These are phyloP conservation scores for Trypoxylon attenuatum DNA, from an alignment of 2,888 invertebrate species.

Conservation along the genomic window DNA sequence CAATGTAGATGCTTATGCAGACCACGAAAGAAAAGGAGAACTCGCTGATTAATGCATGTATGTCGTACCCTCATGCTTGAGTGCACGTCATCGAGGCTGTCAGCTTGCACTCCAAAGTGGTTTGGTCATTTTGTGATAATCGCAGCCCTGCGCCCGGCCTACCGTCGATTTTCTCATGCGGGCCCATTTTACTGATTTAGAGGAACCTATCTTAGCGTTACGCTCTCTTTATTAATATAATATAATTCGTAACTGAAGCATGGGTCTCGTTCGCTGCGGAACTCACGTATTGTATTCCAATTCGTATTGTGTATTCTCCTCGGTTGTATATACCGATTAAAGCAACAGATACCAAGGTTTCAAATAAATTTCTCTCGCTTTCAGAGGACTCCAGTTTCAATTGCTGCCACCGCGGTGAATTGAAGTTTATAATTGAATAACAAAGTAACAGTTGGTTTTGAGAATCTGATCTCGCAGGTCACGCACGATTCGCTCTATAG, in stretches of 20 bases:
- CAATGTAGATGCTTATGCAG: conserved; percentile 46
- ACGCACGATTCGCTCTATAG: too few species aligned
- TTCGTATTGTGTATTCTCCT: conserved; percentile 11
- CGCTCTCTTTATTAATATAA: conserved; percentile 41
- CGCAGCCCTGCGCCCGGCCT: conserved; percentile 10
- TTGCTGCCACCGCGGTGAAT: too few species aligned
- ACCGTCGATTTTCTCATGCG: conserved; percentile 54
- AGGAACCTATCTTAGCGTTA: conserved; percentile 4
- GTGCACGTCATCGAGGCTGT: conserved; percentile 4
- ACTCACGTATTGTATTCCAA: conserved; percentile 21
- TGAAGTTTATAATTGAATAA: too few species aligned
- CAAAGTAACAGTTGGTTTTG: too few species aligned
- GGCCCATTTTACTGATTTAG: conserved; percentile 50
- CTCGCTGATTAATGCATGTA: conserved; percentile 52
- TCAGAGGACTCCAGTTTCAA: too few species aligned
- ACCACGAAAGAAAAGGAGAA: conserved; percentile 46
- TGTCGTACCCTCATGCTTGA: conserved; percentile 44
- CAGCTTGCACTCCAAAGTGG: conserved; percentile 25
- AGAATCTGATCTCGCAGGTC: too few species aligned
- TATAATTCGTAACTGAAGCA: conserved; percentile 41
- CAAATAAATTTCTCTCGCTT: too few species aligned
- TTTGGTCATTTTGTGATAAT: conserved; percentile 46
- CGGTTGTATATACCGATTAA: too few species aligned
- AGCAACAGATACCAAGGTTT: too few species aligned
- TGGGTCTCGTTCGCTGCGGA: conserved; percentile 14